These are phyloP conservation scores for Drosophila cognata DNA, from an alignment of 2,888 invertebrate genomes.

Conservation along the genomic window DNA sequence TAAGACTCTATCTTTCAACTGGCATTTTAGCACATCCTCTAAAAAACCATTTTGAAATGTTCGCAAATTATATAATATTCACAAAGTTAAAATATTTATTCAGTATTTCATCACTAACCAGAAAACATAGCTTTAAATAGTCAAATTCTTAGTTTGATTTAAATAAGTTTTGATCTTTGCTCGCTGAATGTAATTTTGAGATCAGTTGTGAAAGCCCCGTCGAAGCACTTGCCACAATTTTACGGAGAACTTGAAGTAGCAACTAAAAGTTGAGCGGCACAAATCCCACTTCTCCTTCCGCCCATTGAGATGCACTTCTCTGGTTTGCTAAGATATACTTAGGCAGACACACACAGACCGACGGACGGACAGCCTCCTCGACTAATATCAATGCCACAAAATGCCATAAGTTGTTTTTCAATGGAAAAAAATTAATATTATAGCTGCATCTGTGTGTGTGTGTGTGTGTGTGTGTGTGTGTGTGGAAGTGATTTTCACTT, in stretches of 20 bases:
- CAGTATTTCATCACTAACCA: background rate
- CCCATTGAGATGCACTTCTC: conserved; percentile 1
- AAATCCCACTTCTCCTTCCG: background rate
- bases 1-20: background rate
- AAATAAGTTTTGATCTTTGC: background rate
- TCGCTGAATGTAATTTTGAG: background rate
- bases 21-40: too few species aligned
- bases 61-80: background rate
- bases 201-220: background rate
- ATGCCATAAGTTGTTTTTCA: conserved; percentile 71
- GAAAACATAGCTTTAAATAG: too few species aligned
- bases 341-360: background rate
- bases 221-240: conserved; percentile 7
- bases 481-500: conserved; percentile 76
- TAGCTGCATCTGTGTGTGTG: conserved; percentile 17
- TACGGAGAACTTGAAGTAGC: conserved; percentile 16
- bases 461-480: conserved; percentile 21
- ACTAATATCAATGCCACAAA: conserved; percentile 45
- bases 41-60: too few species aligned
- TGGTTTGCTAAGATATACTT: conserved; percentile 56
- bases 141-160: background rate
- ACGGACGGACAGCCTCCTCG: conserved; percentile 17
- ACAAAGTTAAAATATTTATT: background rate
- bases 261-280: background rate
- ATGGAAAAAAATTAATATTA: conserved; percentile 59